phyloP scores from a whole-genome alignment of 2,888 invertebrate species.

The Marronus borbonicus region DNA sequence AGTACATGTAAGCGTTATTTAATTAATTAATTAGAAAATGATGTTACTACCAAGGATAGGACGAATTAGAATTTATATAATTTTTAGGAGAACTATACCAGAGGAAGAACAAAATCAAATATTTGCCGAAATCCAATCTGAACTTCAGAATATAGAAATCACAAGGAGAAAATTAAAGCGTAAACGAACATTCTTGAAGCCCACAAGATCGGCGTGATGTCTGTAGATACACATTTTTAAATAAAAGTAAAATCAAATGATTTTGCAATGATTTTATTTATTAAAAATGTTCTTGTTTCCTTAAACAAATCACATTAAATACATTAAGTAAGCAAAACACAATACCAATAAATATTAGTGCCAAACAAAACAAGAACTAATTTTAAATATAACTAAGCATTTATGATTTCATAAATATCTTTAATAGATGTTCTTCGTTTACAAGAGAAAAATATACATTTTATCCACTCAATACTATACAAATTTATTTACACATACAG shows the following conservation, averaged over 20 bases:
- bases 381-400: slow-evolving; percentile 28
- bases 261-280: slow-evolving; percentile 30
- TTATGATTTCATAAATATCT: slow-evolving; percentile 30
- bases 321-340: slow-evolving; percentile 22
- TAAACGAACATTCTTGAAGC: slow-evolving; percentile 76
- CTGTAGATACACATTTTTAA: slow-evolving; percentile 6
- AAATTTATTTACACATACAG: slow-evolving; percentile 13
- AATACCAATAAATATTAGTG: slow-evolving; percentile 36
- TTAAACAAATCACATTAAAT: slow-evolving; percentile 27
- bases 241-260: background rate
- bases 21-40: too few species aligned
- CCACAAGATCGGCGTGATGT: slow-evolving; percentile 69
- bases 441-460: slow-evolving; percentile 41
- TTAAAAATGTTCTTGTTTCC: slow-evolving; percentile 30
- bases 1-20: slow-evolving; percentile 79
- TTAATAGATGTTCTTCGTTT: slow-evolving; percentile 3
- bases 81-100: slow-evolving; percentile 82
- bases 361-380: slow-evolving; percentile 19
- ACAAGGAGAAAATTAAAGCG: slow-evolving; percentile 77
- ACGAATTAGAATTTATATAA: too few species aligned
- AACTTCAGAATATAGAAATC: slow-evolving; percentile 81
- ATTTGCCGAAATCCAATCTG: slow-evolving; percentile 86
- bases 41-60: too few species aligned
- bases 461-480: slow-evolving; percentile 40
- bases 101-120: slow-evolving; percentile 91